phyloP scores from a whole-genome alignment of 1,140 invertebrate genomes.

The Trichonephila clavipes region DNA sequence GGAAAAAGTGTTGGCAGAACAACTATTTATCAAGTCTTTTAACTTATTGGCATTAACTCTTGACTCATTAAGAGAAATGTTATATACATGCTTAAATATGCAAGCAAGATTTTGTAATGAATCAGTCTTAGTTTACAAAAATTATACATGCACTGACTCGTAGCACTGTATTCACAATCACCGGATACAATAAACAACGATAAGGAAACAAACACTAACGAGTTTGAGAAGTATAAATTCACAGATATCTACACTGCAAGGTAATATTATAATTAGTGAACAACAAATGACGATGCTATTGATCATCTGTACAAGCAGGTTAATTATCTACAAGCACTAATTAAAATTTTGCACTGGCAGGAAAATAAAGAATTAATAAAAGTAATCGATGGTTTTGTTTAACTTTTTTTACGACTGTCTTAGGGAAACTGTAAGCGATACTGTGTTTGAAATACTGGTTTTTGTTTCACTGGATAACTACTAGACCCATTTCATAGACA shows the following conservation, averaged over 20 bases:
- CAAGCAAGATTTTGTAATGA: background rate
- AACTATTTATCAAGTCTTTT: background rate
- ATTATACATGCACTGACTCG: background rate
- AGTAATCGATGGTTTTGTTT: background rate
- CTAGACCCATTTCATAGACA: background rate
- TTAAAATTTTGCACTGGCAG: background rate
- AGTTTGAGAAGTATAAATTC: background rate
- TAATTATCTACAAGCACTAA: background rate
- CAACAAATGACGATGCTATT: too few relatives aligned
- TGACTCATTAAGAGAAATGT: background rate
- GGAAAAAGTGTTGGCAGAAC: background rate
- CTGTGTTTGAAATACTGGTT: background rate
- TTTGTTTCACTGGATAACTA: background rate
- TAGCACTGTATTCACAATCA: background rate
- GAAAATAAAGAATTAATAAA: background rate
- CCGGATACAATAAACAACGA: background rate
- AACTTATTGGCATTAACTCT: background rate
- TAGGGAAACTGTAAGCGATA: too few relatives aligned
- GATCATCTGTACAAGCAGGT: too few relatives aligned
- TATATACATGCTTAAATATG: background rate
- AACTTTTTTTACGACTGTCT: background rate
- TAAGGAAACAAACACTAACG: background rate
- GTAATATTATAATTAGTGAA: background rate
- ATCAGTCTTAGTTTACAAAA: constrained; percentile 1
- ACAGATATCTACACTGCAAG: background rate